Percentiles rank a stretch among this genome's conserved stretches.
Conservation (phyloP, 2,113 vertebrate genomes). For the Empidonax alnorum region DNA sequence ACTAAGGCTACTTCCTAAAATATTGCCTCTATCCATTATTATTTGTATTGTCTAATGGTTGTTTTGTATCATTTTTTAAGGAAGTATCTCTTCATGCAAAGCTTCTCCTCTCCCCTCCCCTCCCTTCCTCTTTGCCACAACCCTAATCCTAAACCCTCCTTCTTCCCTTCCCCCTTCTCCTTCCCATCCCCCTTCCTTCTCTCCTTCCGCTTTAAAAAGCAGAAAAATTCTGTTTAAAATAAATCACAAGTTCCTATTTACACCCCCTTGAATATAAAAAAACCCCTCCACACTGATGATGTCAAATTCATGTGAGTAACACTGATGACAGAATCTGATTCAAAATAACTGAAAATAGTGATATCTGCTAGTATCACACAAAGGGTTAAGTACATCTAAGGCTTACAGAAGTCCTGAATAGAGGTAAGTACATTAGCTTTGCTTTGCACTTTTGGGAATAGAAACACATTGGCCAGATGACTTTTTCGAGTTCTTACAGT, state of each 20-base stretch:
- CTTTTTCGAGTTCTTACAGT: not conserved
- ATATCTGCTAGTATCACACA: not conserved
- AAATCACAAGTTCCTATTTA: not conserved
- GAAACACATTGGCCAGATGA: not conserved
- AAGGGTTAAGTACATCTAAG: not conserved
- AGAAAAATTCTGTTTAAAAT: not conserved
- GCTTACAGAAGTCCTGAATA: not conserved
- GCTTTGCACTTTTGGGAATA: not conserved
- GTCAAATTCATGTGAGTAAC: not conserved
- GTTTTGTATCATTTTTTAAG: not conserved
- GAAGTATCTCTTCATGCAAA: not conserved
- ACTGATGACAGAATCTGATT: not conserved
- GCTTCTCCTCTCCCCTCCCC: fast-evolving
- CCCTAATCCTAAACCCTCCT: not conserved
- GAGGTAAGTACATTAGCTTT: not conserved
- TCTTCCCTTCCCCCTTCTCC: not conserved
- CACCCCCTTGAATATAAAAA: not conserved
- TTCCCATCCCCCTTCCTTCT: fast-evolving
- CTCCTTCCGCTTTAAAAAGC: not conserved
- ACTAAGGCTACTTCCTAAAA: not conserved
- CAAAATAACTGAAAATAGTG: not conserved
- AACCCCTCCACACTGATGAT: not conserved
- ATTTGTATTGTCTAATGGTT: not conserved
- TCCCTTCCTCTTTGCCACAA: no score
- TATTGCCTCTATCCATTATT: not conserved